Evolutionary conservation across 1,140 invertebrate genomes (phyloP), one percentile per base, ranked within the genome.

Genomic region (Stegodyphus dumicola): DNA sequence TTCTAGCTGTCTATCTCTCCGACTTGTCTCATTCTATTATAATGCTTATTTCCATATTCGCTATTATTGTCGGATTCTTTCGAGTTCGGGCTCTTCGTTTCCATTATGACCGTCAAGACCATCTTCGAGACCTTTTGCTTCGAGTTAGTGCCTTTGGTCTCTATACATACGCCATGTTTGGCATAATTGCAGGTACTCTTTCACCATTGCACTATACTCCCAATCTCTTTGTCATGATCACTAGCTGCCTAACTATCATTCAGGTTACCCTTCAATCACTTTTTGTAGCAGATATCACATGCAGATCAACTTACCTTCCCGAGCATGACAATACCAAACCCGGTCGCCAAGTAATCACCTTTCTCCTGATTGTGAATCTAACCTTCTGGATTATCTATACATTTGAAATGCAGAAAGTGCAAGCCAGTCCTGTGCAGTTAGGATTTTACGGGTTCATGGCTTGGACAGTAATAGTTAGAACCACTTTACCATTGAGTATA

Each of bases 351-450:
- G 94, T 97, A 74, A 96, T 99, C 56, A 99, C 97, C 65, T 98
- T 98, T 92, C 91, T 99, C 67, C 93, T 99, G n/a, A 96, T 99
- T 89, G 96, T 96, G 91, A 99, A 99, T 90, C 93, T 98, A 78
- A 96, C 96, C 87, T 96, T 98, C 94, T 98, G 96, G 95, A 94
- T 97, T 85, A 96, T 98, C 89, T 97, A 97, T 90, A 99, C 97
- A 56, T 98, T 99, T 90, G 97, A 99, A 92, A 95, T 95, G 87
- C 95, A 97, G 92, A 97, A 97, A 92, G 96, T 97, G 76, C 93
- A 95, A 88, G 95, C 95, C 84, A 97, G 96, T 91, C 96, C 96
- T 86, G 95, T 97, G 78, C 95, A 97, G 92, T 92, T 97, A 86
- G 94, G 96, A 87, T 98, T 98, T 92, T 99, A 97, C 89, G 97